Evolutionary conservation across 1,140 invertebrate genomes (phyloP), one percentile per base, ranked within the genome.

Genomic region (Drosophila fuyamai): DNA sequence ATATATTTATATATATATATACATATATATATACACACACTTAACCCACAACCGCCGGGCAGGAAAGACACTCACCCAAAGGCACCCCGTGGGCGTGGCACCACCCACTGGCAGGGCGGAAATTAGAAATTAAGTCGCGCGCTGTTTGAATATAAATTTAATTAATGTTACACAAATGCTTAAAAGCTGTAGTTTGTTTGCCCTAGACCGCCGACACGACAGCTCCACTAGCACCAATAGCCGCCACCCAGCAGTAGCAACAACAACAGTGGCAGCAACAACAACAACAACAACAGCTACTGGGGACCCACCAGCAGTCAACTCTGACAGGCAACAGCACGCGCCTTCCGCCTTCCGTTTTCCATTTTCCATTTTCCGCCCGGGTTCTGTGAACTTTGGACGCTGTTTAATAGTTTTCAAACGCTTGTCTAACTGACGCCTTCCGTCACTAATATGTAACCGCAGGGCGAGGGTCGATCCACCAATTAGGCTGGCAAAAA

Each of bases 111-210:
- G 55, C 75, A 81, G 66, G 74, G 84, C 84, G 84, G 84, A 89
- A 89, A 89, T 89, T 89, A 89, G 84, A 89, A 89, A 89, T 89
- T 89, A 89, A 89, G 84, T 89, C 84, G 84, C 84, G 86, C 84
- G 84, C 84, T 79, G 84, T 89, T 89, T 89, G 84, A 89, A 89
- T 89, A 89, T 89, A 89, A 89, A 89, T 89, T 89, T 89, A 89
- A 89, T 89, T 89, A 89, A 89, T 89, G 84, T 89, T 79, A 89
- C 84, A 89, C 84, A 86, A 86, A 86, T 89, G 84, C 84, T 89
- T 89, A 89, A 90, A 89, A 89, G 83, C 76, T 62, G 56, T 88
- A 83, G 83, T 88, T 86, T 86, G 83, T 86, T 85, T 85, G 68
- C 47, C 79, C 57, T 85, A 86, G 83, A 81, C 79, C 83, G 76